Evolutionary conservation across 35 echinoderm and acorn worm species (phyloP), one percentile per base, ranked within the genome.

Genomic region (Ptychodera flava): DNA sequence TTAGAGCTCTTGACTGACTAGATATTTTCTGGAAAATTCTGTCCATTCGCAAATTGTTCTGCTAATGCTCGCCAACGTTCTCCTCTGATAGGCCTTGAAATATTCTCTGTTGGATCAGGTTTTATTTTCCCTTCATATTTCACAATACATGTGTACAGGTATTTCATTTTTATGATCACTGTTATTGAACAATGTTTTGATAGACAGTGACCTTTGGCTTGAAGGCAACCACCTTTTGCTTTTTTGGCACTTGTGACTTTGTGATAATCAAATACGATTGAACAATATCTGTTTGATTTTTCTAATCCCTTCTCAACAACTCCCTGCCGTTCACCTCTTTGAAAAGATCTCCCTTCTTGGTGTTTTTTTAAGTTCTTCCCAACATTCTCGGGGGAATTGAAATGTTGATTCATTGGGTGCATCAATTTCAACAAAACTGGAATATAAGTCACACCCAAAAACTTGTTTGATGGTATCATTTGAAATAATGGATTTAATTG

Each of bases 281-380:
- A 35, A 32, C 86, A 88, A 31, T 80, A 88, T 36, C 78, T 77
- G 64, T 88, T 88, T 80, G 78, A 88, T 53, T 37, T 27, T 37
- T 31, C 27, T 2, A 88, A 27, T 1, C 35, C 37, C n/a, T 88
- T 45, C 28, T 38, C 1, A 1, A 82, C n/a, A 22, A 36, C 29
- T 32, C 45, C 52, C 76, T 88, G 78, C 86, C 86, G 81, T 31
- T 88, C 86, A 1, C 78, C 86, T 10, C 22, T 27, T 34, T 29
- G 33, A 88, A 88, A 81, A 35, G 77, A 80, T 82, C 86, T 88
- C 1, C 86, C 86, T 81, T 81, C 81, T 64, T 81, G 78, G 16
- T 78, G 80, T n/a, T 81, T 0, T 1, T 36, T 32, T 35, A 1
- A 88, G 33, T 30, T 64, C 22, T 37, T 16, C 35, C 86, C 86